Evolutionary conservation across 2,888 invertebrate genomes (phyloP).

Genomic region (Leptinotarsa peninsularis): DNA sequence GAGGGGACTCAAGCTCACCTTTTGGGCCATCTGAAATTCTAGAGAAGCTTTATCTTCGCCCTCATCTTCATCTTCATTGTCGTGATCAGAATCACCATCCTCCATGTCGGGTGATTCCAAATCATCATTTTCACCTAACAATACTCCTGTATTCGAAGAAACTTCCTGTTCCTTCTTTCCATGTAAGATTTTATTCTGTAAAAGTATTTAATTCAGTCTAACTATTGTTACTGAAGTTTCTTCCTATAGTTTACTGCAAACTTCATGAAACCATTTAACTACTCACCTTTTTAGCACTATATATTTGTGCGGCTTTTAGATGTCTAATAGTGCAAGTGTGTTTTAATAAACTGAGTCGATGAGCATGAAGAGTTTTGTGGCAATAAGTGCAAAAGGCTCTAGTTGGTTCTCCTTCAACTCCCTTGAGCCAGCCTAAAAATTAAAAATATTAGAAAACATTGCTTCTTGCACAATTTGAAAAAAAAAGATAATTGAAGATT

Average conservation of each 20-base stretch:
- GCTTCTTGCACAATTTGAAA: neutral
- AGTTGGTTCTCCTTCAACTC: slow-evolving; percentile 69
- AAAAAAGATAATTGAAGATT: too few species aligned
- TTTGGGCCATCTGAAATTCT: slow-evolving; percentile 37
- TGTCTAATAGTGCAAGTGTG: slow-evolving; percentile 73
- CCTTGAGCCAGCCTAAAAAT: slow-evolving; percentile 69
- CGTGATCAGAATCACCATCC: slow-evolving; percentile 46
- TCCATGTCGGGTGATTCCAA: slow-evolving; percentile 17
- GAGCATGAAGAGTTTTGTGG: slow-evolving; percentile 71
- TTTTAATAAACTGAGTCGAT: slow-evolving; percentile 71
- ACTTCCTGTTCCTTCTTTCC: slow-evolving; percentile 33
- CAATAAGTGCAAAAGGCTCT: slow-evolving; percentile 72
- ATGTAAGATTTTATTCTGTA: slow-evolving; percentile 26
- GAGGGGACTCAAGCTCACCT: slow-evolving; percentile 29
- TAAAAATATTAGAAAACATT: slow-evolving; percentile 8
- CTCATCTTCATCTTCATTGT: slow-evolving; percentile 57
- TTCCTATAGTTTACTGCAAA: too few species aligned
- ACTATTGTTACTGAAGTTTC: too few species aligned
- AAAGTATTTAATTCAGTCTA: neutral
- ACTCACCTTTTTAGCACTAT: slow-evolving; percentile 44
- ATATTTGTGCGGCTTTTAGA: slow-evolving; percentile 66
- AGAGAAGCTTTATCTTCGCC: slow-evolving; percentile 44
- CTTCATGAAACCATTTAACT: neutral
- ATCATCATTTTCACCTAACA: slow-evolving; percentile 35
- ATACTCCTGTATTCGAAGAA: slow-evolving; percentile 25